These are phyloP conservation scores for Amphiduros pacificus DNA, from an alignment of 2,888 invertebrate species.

Conservation along the genomic window DNA sequence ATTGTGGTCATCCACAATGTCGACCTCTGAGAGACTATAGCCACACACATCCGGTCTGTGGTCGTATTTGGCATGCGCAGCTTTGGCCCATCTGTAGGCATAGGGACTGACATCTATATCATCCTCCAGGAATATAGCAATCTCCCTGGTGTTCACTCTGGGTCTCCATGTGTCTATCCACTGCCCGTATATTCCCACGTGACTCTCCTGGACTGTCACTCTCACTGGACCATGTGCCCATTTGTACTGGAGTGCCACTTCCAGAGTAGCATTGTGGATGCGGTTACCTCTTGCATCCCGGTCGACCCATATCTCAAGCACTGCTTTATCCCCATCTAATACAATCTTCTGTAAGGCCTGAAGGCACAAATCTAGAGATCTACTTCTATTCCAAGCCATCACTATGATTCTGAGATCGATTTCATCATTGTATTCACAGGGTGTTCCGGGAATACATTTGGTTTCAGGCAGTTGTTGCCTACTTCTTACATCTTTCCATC, in stretches of 20 bases:
- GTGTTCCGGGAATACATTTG: neutral
- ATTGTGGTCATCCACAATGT: neutral
- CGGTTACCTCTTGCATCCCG: constrained; percentile 9
- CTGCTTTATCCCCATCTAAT: constrained; percentile 25
- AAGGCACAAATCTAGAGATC: constrained; percentile 25
- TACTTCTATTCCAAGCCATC: constrained; percentile 25
- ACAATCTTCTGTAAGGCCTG: constrained; percentile 26
- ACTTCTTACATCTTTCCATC: too few relatives aligned
- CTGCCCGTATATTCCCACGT: constrained; percentile 36
- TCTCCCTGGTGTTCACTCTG: constrained; percentile 30
- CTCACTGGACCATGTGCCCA: constrained; percentile 28
- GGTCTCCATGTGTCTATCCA: constrained; percentile 44
- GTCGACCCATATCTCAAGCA: constrained; percentile 36
- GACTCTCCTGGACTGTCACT: constrained; percentile 28
- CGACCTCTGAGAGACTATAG: neutral
- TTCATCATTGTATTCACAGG: neutral
- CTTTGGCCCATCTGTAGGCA: constrained; percentile 36
- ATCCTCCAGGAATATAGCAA: constrained; percentile 46
- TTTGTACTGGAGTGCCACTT: constrained; percentile 23
- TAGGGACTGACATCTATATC: constrained; percentile 41
- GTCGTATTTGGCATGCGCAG: too few relatives aligned
- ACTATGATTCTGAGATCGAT: constrained; percentile 12
- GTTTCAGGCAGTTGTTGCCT: too few relatives aligned
- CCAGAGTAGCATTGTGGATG: constrained; percentile 26
- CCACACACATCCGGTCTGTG: neutral